These are phyloP conservation scores for Platysteira castanea DNA, from an alignment of 2,113 vertebrate species.

Conservation along the genomic window DNA sequence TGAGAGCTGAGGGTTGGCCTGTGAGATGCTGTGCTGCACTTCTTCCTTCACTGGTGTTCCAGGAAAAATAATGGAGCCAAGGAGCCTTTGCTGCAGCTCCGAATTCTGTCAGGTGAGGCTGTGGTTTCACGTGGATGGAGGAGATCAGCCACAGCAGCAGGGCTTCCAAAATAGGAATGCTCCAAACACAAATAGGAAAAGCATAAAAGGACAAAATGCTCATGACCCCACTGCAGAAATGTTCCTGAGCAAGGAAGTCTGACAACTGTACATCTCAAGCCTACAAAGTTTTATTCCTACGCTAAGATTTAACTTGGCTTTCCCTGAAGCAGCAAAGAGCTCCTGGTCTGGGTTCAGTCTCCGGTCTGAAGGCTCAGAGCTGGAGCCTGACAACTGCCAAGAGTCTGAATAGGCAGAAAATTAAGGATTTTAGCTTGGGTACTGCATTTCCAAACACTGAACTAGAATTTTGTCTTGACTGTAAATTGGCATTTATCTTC, in stretches of 20 bases:
- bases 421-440: not conserved
- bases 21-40: not conserved
- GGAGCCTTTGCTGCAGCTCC: not conserved
- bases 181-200: not conserved
- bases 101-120: accelerated
- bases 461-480: not conserved
- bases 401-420: not conserved
- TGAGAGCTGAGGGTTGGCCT: not conserved
- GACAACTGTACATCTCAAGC: not conserved
- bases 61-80: not conserved
- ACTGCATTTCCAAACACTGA: not conserved
- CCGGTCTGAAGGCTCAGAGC: not conserved
- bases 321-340: not conserved
- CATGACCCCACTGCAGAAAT: not conserved
- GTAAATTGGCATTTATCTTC: not conserved
- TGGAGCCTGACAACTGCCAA: not conserved
- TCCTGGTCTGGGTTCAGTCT: not conserved
- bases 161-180: not conserved
- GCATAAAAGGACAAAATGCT: not conserved
- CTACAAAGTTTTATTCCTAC: accelerated
- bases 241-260: not conserved
- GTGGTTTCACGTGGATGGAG: not conserved
- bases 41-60: not conserved
- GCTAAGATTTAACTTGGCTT: not conserved
- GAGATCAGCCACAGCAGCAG: not conserved